Conservation (phyloP, 2,888 invertebrate species). For the Catocala fraxini region DNA sequence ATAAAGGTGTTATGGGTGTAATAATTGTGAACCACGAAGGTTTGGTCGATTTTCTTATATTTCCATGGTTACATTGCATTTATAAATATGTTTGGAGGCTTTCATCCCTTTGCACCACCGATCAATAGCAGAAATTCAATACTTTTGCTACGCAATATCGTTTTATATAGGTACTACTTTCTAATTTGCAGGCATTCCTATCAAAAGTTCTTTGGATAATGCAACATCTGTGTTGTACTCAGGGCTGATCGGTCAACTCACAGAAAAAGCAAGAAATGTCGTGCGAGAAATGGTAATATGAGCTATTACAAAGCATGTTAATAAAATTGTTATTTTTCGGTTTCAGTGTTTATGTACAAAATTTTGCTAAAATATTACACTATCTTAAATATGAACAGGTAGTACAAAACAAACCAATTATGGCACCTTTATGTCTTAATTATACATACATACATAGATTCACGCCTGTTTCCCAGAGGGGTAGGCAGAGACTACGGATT, state of each 20-base stretch:
- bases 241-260: conserved; percentile 95
- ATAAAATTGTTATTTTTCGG: too few species aligned
- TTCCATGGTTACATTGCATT: conserved; percentile 54
- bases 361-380: too few species aligned
- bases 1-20: conserved; percentile 98
- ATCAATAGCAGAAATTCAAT: conserved; percentile 21
- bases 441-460: too few species aligned
- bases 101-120: not conserved
- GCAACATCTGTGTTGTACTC: conserved; percentile 98
- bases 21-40: conserved; percentile 99
- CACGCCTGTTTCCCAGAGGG: too few species aligned
- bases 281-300: conserved; percentile 93
- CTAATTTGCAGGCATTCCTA: conserved; percentile 91
- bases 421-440: too few species aligned
- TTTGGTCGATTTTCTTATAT: conserved; percentile 83
- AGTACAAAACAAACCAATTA: too few species aligned
- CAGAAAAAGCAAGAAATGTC: conserved; percentile 97
- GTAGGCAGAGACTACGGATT: too few species aligned
- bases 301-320: too few species aligned
- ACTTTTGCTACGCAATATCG: not conserved
- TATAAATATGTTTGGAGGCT: conserved; percentile 19
- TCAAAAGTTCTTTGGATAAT: conserved; percentile 97
- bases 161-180: conserved; percentile 29
- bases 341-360: too few species aligned
- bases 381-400: too few species aligned